Evolutionary conservation across 2,113 vertebrate species (phyloP).

Genomic region (Crotalus viridis): DNA sequence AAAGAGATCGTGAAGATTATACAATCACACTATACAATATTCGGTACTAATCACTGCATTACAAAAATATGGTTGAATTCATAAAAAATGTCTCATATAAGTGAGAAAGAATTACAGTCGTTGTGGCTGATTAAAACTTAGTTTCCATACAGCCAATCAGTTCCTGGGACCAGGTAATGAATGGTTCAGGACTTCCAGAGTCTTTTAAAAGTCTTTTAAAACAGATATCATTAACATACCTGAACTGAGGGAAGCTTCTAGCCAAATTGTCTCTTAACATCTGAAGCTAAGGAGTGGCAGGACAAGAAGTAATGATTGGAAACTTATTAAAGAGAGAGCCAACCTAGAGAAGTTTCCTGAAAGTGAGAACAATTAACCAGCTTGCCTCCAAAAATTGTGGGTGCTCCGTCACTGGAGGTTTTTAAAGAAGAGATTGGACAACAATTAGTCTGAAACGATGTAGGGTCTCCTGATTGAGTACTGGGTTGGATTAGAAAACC

Average conservation of each 20-base stretch:
- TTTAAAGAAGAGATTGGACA: too few relatives aligned
- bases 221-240: background rate
- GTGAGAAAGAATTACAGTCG: background rate
- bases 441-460: too few relatives aligned
- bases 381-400: too few relatives aligned
- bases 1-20: background rate
- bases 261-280: background rate
- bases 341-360: too few relatives aligned
- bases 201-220: background rate
- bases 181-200: background rate
- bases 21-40: background rate
- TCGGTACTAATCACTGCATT: background rate
- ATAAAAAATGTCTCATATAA: background rate
- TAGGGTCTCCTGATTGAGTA: too few relatives aligned
- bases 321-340: too few relatives aligned
- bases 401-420: too few relatives aligned
- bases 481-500: too few relatives aligned
- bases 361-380: too few relatives aligned
- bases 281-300: background rate
- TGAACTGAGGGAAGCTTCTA: background rate
- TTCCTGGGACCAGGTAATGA: background rate
- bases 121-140: background rate
- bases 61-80: background rate
- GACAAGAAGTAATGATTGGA: too few relatives aligned
- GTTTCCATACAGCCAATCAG: background rate